Evolutionary conservation across 2,113 vertebrate genomes (phyloP).

Genomic region (Noturus placidus): DNA sequence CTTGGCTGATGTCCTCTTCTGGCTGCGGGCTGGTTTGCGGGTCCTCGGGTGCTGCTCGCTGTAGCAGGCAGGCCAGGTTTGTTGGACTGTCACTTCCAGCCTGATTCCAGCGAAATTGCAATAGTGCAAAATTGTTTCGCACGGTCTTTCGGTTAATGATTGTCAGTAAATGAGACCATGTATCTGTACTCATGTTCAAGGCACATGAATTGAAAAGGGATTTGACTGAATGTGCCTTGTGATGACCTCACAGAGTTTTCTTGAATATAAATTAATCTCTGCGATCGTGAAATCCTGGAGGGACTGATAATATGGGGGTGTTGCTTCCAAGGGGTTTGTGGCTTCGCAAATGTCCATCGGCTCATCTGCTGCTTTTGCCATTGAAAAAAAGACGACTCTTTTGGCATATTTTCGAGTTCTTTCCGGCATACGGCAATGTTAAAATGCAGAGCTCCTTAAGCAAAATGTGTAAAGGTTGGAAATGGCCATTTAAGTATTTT

Average conservation of each 20-base stretch:
- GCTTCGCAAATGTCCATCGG: neutral
- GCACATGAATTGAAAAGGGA: no score
- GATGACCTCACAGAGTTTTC: no score
- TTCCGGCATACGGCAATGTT: neutral
- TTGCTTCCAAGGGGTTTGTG: neutral
- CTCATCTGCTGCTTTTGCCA: neutral
- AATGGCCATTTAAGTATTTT: neutral
- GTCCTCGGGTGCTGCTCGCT: conserved; percentile 65
- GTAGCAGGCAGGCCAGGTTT: conserved; percentile 78
- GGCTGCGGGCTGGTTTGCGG: conserved; percentile 57
- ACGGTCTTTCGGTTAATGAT: no score
- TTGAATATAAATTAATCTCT: no score
- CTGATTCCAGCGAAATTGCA: neutral
- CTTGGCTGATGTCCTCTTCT: conserved; percentile 65
- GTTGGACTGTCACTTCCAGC: conserved; percentile 64
- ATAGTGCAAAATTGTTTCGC: no score
- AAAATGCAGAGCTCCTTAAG: neutral
- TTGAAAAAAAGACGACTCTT: neutral
- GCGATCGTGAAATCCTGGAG: no score
- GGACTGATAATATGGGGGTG: no score
- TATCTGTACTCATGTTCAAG: no score
- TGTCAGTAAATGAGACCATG: no score
- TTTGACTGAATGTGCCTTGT: no score
- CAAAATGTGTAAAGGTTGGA: neutral
- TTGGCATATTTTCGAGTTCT: neutral